Conservation (phyloP, 2,113 vertebrate genomes). For the Coturnix japonica region DNA sequence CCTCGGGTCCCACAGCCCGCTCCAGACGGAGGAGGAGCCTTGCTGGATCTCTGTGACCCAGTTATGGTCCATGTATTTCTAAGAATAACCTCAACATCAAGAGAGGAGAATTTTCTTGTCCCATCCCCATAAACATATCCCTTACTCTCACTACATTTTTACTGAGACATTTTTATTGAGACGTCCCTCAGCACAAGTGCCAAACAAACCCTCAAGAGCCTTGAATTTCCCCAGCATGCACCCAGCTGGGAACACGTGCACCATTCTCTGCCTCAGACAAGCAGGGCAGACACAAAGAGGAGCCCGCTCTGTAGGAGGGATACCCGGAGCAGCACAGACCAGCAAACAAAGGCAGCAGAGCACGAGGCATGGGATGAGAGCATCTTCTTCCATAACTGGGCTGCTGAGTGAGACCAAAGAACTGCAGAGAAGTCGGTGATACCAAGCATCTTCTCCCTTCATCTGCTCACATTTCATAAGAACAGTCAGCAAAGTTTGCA, state of each 20-base stretch:
- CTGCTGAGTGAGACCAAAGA: neutral
- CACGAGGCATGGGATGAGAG: neutral
- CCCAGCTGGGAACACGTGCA: neutral
- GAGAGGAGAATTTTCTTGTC: constrained; percentile 24
- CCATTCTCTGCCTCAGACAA: neutral
- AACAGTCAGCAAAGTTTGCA: neutral
- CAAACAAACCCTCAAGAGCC: neutral
- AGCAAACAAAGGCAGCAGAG: neutral
- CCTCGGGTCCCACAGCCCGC: neutral
- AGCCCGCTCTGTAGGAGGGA: neutral
- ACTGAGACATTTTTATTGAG: constrained; percentile 50
- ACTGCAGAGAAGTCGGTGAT: neutral
- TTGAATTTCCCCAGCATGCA: neutral
- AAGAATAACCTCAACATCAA: constrained; percentile 69
- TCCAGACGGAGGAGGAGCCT: constrained; percentile 58
- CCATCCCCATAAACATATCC: constrained; percentile 18
- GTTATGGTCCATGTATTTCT: constrained; percentile 52
- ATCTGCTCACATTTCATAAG: neutral
- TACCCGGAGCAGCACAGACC: neutral
- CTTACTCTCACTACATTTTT: constrained; percentile 46
- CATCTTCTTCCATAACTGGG: neutral
- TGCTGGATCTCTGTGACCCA: constrained; percentile 53
- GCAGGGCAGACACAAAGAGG: constrained; percentile 24
- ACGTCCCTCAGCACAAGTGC: neutral
- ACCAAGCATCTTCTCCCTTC: neutral